Conservation (phyloP, 2,888 invertebrate species). For the Teleogryllus oceanicus region DNA sequence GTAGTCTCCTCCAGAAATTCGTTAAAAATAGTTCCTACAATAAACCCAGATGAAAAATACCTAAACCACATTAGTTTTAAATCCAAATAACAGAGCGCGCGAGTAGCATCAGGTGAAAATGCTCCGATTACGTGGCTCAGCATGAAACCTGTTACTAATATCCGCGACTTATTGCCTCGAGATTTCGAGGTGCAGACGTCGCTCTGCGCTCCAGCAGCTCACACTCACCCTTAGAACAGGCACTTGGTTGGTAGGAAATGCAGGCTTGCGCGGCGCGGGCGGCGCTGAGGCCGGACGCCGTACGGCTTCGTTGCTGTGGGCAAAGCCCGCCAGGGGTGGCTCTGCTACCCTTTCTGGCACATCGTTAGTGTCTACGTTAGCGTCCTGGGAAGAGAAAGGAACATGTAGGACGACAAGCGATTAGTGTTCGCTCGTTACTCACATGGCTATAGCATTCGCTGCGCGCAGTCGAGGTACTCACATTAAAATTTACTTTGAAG, state of each 20-base stretch:
- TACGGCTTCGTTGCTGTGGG: conserved; percentile 34
- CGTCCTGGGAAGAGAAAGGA: conserved; percentile 27
- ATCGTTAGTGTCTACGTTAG: conserved; percentile 29
- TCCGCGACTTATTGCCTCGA: no score
- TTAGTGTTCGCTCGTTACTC: neutral
- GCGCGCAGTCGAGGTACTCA: conserved; percentile 39
- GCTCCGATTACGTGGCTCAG: no score
- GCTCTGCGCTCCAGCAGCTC: neutral
- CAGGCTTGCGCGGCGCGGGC: conserved; percentile 39
- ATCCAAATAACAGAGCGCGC: no score
- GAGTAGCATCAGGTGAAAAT: no score
- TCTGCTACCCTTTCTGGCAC: conserved; percentile 35
- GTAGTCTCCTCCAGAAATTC: no score
- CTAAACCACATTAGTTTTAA: no score
- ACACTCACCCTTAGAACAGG: conserved; percentile 39
- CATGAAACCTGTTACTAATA: no score
- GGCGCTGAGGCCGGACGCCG: conserved; percentile 30
- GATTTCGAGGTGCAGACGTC: no score
- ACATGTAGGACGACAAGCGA: neutral
- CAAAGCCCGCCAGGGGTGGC: conserved; percentile 29
- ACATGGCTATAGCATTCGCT: conserved; percentile 23
- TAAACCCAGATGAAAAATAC: no score
- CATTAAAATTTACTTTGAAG: conserved; percentile 54
- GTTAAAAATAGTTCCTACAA: no score
- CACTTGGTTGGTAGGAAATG: conserved; percentile 43